Evolutionary conservation across 2,797 vertebrate genomes (phyloP), one percentile per base, ranked within the genome.

Genomic region (Lerista edwardsae): DNA sequence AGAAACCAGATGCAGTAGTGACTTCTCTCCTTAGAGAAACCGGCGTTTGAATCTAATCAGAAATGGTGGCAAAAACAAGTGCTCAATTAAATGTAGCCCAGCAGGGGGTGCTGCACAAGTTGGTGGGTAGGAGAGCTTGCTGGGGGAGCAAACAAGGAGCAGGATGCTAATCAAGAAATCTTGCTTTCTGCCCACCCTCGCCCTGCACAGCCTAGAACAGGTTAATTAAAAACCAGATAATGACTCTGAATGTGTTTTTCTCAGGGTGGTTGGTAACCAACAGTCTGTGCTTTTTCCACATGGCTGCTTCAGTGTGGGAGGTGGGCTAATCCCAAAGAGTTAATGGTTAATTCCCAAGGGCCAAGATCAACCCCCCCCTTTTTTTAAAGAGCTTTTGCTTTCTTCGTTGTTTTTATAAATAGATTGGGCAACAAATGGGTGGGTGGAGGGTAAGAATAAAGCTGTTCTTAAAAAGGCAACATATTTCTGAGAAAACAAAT

Each of bases 221-320:
- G 86, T 87, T 87, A 87, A 87, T 87, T 80, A 75, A 75, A 83
- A 83, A 71, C 86, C 31, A 76, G 72, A 36, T 69, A 84, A 75
- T 55, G 31, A 87, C 55, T 51, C 59, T n/a, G 69, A 80, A 47
- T 64, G 72, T 71, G 65, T 47, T 75, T 87, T 84, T 79, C 82
- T 80, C 72, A 44, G 79, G 71, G 71, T 36, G 25, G 29, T 41
- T 75, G 19, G 71, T 62, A 64, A 78, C 59, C 23, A 14, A 19
- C 25, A 19, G 51, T 31, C 19, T 31, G 39, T 76, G 15, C 61
- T 64, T 75, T 79, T 78, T 86, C 79, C 79, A 68, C 86, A 62
- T 67, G 75, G 44, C 68, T 74, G 75, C 69, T 77, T 36, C 74
- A 61, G 64, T 29, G 55, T 19, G 29, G 77, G 80, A 78, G 65